These are phyloP conservation scores for Nemotelus nigrinus DNA, from an alignment of 2,888 invertebrate species.

Conservation along the genomic window DNA sequence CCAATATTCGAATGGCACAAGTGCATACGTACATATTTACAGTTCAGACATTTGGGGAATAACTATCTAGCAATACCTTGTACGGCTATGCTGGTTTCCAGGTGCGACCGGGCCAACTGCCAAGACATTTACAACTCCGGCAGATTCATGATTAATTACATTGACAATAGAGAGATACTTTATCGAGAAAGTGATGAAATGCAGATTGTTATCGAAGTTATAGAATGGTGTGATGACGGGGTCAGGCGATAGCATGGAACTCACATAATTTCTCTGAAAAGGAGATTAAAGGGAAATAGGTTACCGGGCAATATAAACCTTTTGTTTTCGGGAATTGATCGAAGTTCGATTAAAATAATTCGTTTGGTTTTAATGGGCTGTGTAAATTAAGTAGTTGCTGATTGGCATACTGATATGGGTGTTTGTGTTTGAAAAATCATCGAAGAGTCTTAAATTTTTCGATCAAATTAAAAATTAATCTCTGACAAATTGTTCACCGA, in stretches of 20 bases:
- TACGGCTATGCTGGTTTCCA: neutral
- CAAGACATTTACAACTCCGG: conserved; percentile 7
- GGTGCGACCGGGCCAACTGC: neutral
- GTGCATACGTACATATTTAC: neutral
- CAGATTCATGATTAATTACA: conserved; percentile 42
- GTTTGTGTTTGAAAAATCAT: too few species aligned
- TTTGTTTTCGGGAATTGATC: too few species aligned
- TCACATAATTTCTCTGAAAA: neutral
- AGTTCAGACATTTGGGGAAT: neutral
- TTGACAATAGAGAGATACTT: conserved; percentile 37
- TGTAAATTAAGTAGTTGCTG: too few species aligned
- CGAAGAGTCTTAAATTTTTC: too few species aligned
- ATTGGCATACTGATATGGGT: too few species aligned
- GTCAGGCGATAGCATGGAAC: neutral
- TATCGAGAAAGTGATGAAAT: conserved; percentile 40
- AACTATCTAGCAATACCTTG: neutral
- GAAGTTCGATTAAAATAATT: too few species aligned
- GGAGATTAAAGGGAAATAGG: neutral
- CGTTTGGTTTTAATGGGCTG: too few species aligned
- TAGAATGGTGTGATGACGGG: neutral
- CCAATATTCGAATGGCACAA: neutral
- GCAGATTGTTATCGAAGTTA: conserved; percentile 20
- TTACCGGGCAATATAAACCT: too few species aligned
- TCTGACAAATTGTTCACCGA: too few species aligned
- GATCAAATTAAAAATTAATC: too few species aligned